Evolutionary conservation across 30 jellyfish, hydroid and myxozoan genomes (phyloP), one percentile per base, ranked within the genome.

Genomic region (Cassiopea andromeda): DNA sequence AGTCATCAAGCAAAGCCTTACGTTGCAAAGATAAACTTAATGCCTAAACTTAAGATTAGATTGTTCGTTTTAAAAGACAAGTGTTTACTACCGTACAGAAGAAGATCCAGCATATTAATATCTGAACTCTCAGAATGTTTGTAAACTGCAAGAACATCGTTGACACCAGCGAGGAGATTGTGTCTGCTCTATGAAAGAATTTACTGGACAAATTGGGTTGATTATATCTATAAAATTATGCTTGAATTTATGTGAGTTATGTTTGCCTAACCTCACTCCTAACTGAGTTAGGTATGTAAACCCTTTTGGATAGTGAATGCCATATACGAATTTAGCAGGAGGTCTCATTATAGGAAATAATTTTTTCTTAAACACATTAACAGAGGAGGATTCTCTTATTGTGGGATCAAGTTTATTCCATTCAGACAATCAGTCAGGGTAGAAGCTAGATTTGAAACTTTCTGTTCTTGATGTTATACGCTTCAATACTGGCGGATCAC

Each of bases 391-490:
- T n/a, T 46, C 64, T 60, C 89, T 80, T 57, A 58, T 59, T 43
- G 58, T 81, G 9, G 64, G 64, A 19, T 44, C 64, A 18, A 80
- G 80, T 17, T 80, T 64, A 17, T 80, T 80, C 89, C 89, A 80
- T 64, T 80, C 89, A 57, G 80, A 80, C 14, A 80, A 16, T 60
- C 69, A 80, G 67, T 80, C 58, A 43, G 89, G 89, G 64, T 79
- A 79, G 88, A 79, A 50, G 78, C 78, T 79, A 14, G 88, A 49
- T 73, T 73, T 44, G 46, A 73, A 46, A 6, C 38, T 73, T 6
- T 73, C 82, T 4, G 82, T 73, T 46, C 58, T 73, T 73, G 82
- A 54, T 58, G 5, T 44, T 44, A 73, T 3, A 10, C 1, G 82
- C 82, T 58, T 6, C n/a, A 73, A 6, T 3, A 44, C 58, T 0